A percentile compares a stretch with the other conserved stretches of the same genome.
Conservation (phyloP, 2,797 vertebrate genomes). For the Rhinophrynus dorsalis region DNA sequence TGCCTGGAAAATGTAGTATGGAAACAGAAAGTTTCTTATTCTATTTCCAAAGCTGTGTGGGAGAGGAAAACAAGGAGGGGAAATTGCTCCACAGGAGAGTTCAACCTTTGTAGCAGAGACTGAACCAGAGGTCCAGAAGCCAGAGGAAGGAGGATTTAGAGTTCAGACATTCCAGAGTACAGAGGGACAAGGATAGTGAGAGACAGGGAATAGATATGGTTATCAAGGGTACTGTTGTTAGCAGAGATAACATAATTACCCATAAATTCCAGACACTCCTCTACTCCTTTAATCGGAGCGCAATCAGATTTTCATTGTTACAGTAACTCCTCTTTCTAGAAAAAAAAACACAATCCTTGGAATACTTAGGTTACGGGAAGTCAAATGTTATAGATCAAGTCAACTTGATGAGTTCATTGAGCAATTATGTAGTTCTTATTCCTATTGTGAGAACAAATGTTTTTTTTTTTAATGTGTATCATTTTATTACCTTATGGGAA, state of each 20-base stretch:
- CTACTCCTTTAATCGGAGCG: constrained; percentile 2
- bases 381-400: too few relatives aligned
- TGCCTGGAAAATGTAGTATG: background rate
- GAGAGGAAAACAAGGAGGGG: too few relatives aligned
- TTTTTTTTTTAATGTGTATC: too few relatives aligned
- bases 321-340: background rate
- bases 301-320: background rate
- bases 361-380: too few relatives aligned
- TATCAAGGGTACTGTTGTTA: constrained; percentile 16
- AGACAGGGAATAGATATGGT: background rate
- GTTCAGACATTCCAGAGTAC: background rate
- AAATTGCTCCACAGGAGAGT: too few relatives aligned
- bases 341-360: too few relatives aligned
- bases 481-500: too few relatives aligned
- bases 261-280: constrained; percentile 30
- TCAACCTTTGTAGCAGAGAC: background rate
- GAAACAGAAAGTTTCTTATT: background rate
- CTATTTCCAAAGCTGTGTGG: too few relatives aligned
- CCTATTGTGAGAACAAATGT: too few relatives aligned
- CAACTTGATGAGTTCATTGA: too few relatives aligned
- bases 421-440: too few relatives aligned
- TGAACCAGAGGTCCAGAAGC: background rate
- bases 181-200: constrained; percentile 10
- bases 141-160: background rate
- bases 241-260: constrained; percentile 34